Conservation (phyloP, 2,888 invertebrate genomes). For the Nomada flava region DNA sequence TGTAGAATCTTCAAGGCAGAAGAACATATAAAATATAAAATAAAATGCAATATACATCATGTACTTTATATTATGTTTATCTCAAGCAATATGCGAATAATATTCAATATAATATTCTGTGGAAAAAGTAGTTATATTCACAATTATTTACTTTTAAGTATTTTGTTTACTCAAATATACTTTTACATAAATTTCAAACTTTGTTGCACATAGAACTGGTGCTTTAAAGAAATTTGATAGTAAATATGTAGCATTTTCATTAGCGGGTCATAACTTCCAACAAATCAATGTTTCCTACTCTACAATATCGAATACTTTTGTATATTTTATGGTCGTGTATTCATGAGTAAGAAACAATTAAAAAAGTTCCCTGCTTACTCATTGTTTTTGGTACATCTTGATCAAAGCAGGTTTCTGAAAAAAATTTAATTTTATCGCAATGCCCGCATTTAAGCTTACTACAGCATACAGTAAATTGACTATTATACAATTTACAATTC, state of each 20-base stretch:
- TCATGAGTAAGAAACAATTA: constrained; percentile 42
- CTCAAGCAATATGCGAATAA: constrained; percentile 25
- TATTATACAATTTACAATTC: constrained; percentile 35
- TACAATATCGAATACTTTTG: constrained; percentile 33
- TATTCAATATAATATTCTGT: constrained; percentile 53
- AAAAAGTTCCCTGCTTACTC: constrained; percentile 39
- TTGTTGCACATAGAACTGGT: constrained; percentile 20
- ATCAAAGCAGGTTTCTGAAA: constrained; percentile 70
- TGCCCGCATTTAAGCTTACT: constrained; percentile 48
- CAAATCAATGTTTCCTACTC: constrained; percentile 40
- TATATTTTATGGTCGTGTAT: constrained; percentile 16
- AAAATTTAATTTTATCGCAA: constrained; percentile 53
- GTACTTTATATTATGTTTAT: neutral
- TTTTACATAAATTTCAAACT: constrained; percentile 9
- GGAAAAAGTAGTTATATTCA: constrained; percentile 57
- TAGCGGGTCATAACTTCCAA: constrained; percentile 35
- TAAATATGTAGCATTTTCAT: constrained; percentile 56
- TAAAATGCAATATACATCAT: constrained; percentile 18
- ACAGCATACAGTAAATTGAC: constrained; percentile 32
- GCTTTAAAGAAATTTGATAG: constrained; percentile 46
- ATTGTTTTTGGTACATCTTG: constrained; percentile 56
- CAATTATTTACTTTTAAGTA: constrained; percentile 48
- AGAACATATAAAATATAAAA: constrained; percentile 28
- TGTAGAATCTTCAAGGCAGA: constrained; percentile 32
- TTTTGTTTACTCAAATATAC: constrained; percentile 13